Evolutionary conservation across 2,888 invertebrate genomes (phyloP).

Genomic region (Blera fallax): DNA sequence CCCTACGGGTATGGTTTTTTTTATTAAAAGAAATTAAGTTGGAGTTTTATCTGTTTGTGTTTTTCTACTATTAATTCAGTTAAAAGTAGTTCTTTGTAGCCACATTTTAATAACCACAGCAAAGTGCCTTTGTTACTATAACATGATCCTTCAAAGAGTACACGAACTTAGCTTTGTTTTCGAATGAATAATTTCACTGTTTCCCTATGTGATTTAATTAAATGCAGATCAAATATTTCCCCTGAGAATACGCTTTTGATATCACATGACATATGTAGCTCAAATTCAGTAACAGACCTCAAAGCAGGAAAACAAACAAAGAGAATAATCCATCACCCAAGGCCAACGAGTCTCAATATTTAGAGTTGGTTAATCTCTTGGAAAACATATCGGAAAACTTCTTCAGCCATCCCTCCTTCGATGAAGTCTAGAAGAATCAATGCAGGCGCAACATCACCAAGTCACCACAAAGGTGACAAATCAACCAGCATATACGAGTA

Average conservation of each 20-base stretch:
- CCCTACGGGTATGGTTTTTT: background rate
- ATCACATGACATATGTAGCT: background rate
- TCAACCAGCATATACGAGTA: conserved; percentile 60
- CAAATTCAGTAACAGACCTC: background rate
- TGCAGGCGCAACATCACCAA: conserved; percentile 14
- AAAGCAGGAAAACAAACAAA: background rate
- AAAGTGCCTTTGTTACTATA: background rate
- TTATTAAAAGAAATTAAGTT: background rate
- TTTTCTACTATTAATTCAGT: no score
- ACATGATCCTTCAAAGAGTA: background rate
- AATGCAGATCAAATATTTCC: conserved; percentile 21
- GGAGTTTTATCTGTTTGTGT: no score
- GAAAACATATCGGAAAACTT: background rate
- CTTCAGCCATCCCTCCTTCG: background rate
- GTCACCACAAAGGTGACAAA: conserved; percentile 60
- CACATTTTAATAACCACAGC: no score
- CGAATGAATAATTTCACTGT: background rate
- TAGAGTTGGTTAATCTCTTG: background rate
- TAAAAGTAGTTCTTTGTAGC: no score
- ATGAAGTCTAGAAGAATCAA: conserved; percentile 21
- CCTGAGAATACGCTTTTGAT: background rate
- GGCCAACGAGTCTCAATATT: background rate
- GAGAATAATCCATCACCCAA: background rate
- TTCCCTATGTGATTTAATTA: conserved; percentile 1
- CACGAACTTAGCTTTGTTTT: background rate